Evolutionary conservation across 2,888 invertebrate species (phyloP).

Genomic region (Xanthia icteritia): DNA sequence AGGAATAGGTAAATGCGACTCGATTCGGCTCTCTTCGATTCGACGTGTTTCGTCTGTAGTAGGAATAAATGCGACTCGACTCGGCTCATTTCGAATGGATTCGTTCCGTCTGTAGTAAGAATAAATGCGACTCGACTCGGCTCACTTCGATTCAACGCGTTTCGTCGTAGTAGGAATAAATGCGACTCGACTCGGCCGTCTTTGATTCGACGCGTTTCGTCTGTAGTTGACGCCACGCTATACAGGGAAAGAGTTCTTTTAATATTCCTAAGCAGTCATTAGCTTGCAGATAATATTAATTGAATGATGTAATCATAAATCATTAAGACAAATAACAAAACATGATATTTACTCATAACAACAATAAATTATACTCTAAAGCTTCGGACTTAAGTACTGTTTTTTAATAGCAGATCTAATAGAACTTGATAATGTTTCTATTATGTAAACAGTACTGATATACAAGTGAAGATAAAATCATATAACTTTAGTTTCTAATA

Average conservation of each 20-base stretch:
- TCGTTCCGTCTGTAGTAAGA: too few species aligned
- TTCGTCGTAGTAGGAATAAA: too few species aligned
- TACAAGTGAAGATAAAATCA: conserved; percentile 8
- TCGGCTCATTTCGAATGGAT: too few species aligned
- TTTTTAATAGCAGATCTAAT: conserved; percentile 18
- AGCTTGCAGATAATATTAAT: background rate
- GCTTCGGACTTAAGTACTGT: background rate
- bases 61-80: too few species aligned
- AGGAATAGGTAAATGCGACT: too few species aligned
- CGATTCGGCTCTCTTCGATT: too few species aligned
- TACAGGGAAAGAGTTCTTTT: background rate
- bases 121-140: too few species aligned
- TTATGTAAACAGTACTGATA: conserved; percentile 24
- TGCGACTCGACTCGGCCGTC: too few species aligned
- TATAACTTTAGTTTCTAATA: conserved; percentile 15
- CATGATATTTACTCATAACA: conserved; percentile 12
- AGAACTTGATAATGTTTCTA: conserved; percentile 19
- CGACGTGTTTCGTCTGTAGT: too few species aligned
- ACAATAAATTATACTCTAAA: conserved; percentile 7
- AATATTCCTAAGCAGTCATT: background rate
- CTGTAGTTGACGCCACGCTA: too few species aligned
- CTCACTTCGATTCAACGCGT: too few species aligned
- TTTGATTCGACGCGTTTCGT: too few species aligned
- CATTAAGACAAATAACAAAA: background rate
- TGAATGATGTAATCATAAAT: conserved; percentile 1